Conservation (phyloP, 2,888 invertebrate species). For the Dicyrtomina minuta region DNA sequence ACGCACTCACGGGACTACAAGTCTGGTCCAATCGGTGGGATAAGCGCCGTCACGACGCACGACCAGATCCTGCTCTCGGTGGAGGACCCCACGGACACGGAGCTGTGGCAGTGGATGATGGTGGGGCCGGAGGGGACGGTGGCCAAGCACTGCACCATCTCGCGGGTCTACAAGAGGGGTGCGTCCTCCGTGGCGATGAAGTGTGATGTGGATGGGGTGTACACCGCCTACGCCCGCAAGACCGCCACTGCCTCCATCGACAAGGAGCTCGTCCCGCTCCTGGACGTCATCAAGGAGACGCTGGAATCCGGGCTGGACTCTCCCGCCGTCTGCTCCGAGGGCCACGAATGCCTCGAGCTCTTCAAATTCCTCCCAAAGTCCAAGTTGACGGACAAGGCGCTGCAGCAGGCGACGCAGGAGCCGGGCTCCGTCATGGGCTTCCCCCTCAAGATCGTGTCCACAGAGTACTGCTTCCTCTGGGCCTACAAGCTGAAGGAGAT, state of each 20-base stretch:
- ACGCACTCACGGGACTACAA: slow-evolving; percentile 13
- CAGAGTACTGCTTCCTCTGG: slow-evolving; percentile 30
- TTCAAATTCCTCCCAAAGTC: neutral
- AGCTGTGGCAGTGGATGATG: slow-evolving; percentile 13
- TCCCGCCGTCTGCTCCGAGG: neutral
- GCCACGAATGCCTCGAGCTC: neutral
- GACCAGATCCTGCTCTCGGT: slow-evolving; percentile 19
- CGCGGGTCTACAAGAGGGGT: neutral
- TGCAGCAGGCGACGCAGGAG: too few relatives aligned
- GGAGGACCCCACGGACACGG: neutral
- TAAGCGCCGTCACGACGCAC: neutral
- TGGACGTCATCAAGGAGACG: neutral
- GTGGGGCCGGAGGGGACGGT: neutral
- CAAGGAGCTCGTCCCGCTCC: neutral
- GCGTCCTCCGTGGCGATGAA: neutral
- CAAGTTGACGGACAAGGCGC: neutral
- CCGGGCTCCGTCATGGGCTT: neutral
- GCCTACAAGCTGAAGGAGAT: slow-evolving; percentile 22
- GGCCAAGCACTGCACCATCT: neutral
- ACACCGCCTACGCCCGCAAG: slow-evolving; percentile 14
- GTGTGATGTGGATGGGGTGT: slow-evolving; percentile 10
- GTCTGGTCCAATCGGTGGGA: neutral
- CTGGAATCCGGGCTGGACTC: too few relatives aligned
- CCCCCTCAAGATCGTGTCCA: slow-evolving; percentile 4
- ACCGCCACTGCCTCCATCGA: neutral